Evolutionary conservation across 1,140 invertebrate species (phyloP).

Genomic region (Megalopta genalis): DNA sequence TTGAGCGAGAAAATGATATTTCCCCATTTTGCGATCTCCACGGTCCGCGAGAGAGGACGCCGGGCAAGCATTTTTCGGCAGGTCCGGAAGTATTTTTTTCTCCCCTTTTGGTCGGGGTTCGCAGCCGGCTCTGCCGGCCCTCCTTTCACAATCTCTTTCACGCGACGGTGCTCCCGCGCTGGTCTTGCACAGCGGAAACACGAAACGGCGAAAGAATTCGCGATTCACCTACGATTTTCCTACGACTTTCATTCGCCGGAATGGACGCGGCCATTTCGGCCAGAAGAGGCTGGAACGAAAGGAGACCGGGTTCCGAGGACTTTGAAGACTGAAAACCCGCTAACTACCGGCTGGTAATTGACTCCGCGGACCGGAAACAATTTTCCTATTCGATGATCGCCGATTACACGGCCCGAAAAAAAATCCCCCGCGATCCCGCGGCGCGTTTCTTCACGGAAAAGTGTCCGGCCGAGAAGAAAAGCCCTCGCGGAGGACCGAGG

Average conservation of each 20-base stretch:
- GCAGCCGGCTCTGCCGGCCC: not conserved
- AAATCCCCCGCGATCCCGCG: not conserved
- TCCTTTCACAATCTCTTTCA: conserved; percentile 18
- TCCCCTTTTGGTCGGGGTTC: not conserved
- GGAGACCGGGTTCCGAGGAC: conserved; percentile 17
- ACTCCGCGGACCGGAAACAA: conserved; percentile 43
- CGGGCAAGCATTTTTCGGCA: not conserved
- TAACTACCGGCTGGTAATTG: conserved; percentile 31
- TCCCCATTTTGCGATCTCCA: conserved; percentile 47
- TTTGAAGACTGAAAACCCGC: conserved; percentile 15
- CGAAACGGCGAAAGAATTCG: conserved; percentile 1
- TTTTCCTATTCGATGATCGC: conserved; percentile 57
- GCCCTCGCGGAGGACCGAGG: not conserved
- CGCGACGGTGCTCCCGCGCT: not conserved
- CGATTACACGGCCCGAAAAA: conserved; percentile 41
- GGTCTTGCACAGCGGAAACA: not conserved
- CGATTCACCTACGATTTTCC: conserved; percentile 28
- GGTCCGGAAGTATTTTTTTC: conserved; percentile 22
- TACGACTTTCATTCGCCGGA: no score
- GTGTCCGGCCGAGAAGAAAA: not conserved
- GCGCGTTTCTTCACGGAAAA: conserved; percentile 3
- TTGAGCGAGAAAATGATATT: conserved; percentile 65
- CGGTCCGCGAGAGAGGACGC: conserved; percentile 13
- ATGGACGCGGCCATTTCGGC: not conserved
- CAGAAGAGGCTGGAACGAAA: not conserved